phyloP scores from a whole-genome alignment of 1,140 invertebrate species.

The Semibalanus balanoides region DNA sequence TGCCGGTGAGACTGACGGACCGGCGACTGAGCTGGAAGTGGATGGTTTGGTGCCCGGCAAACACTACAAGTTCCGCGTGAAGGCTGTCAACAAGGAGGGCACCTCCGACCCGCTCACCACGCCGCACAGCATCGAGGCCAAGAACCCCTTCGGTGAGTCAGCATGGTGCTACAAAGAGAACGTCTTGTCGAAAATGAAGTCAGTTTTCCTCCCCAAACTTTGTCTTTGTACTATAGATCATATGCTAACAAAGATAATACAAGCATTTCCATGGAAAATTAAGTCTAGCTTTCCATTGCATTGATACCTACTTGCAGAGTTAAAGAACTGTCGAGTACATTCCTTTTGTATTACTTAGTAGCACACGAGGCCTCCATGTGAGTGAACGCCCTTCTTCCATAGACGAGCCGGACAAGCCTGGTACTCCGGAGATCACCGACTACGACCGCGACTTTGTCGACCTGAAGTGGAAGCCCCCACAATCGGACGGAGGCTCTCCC shows the following conservation, averaged over 20 bases:
- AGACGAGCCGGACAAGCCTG: slow-evolving; percentile 64
- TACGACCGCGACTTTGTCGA: slow-evolving; percentile 89
- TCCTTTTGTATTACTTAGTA: too few species aligned
- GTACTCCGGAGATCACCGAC: slow-evolving; percentile 73
- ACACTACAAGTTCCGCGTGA: slow-evolving; percentile 91
- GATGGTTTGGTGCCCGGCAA: slow-evolving; percentile 71
- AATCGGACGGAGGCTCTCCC: slow-evolving; percentile 70
- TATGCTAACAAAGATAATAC: too few species aligned
- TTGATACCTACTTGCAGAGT: too few species aligned
- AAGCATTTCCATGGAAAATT: too few species aligned
- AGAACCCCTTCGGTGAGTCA: slow-evolving; percentile 83
- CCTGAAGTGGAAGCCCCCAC: slow-evolving; percentile 78
- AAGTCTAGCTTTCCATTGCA: too few species aligned
- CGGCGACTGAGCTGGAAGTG: slow-evolving; percentile 50
- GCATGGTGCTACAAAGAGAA: too few species aligned
- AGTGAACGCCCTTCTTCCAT: slow-evolving; percentile 24
- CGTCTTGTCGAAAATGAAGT: too few species aligned
- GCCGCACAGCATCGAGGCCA: slow-evolving; percentile 80
- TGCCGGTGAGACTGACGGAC: slow-evolving; percentile 72
- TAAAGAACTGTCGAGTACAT: too few species aligned
- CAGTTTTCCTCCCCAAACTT: too few species aligned
- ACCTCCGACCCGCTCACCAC: slow-evolving; percentile 85
- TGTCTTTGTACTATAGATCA: too few species aligned
- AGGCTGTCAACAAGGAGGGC: slow-evolving; percentile 89
- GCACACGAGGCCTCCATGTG: too few species aligned